Conservation (phyloP, 2,888 invertebrate genomes). For the Hirtodrosophila cameraria region DNA sequence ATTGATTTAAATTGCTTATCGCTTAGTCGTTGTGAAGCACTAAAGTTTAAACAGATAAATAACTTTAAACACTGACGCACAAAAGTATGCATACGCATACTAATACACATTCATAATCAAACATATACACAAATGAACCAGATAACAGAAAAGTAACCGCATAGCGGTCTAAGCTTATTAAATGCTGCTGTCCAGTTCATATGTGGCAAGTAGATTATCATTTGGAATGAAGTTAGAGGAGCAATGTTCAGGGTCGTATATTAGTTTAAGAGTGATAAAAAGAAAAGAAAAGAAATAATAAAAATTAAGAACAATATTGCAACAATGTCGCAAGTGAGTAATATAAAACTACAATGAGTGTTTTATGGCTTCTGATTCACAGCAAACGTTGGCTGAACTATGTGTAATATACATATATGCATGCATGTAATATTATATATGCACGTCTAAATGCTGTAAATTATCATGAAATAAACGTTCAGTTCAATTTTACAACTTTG, state of each 20-base stretch:
- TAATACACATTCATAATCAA: neutral
- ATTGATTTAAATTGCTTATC: no score
- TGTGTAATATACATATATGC: neutral
- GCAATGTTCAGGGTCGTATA: conserved; percentile 45
- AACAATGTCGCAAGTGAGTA: conserved; percentile 6
- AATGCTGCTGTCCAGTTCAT: conserved; percentile 4
- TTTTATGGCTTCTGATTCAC: conserved; percentile 15
- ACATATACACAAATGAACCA: conserved; percentile 25
- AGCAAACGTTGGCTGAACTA: neutral
- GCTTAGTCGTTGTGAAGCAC: neutral
- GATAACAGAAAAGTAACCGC: conserved; percentile 26
- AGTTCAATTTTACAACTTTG: no score
- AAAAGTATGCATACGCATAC: neutral
- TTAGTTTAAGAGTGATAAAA: conserved; percentile 48
- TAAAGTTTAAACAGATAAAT: no score
- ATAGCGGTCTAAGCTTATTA: conserved; percentile 31
- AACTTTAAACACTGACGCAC: neutral
- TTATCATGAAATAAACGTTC: no score
- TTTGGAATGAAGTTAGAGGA: neutral
- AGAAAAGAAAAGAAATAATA: neutral
- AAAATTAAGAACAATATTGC: neutral
- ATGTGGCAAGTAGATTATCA: conserved; percentile 28
- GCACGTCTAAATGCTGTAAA: no score
- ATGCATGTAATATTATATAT: conserved; percentile 6
- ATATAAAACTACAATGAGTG: neutral